Conservation (phyloP, 2,797 vertebrate genomes). For the Crocodylus rhombifer region DNA sequence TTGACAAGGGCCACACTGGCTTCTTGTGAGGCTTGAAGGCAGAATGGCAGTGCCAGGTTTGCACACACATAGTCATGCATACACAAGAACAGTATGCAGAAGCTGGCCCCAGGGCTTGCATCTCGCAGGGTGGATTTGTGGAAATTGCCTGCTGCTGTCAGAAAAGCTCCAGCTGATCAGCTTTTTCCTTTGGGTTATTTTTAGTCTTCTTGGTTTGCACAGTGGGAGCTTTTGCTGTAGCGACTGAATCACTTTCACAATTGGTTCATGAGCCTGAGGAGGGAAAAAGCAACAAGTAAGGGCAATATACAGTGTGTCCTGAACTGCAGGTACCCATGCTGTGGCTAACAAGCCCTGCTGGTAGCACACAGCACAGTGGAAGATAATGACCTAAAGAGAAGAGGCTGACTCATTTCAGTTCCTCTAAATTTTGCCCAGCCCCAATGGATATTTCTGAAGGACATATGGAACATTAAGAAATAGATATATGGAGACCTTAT, state of each 20-base stretch:
- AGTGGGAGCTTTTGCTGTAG: not conserved
- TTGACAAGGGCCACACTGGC: not conserved
- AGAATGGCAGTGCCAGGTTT: not conserved
- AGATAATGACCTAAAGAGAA: fast-evolving
- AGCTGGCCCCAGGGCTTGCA: not conserved
- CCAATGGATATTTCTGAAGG: not conserved
- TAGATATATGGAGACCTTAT: fast-evolving
- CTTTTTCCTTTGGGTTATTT: not conserved
- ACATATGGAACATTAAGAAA: not conserved
- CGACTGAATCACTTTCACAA: not conserved
- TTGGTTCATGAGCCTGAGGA: fast-evolving
- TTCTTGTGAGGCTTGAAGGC: not conserved
- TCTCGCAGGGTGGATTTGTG: not conserved
- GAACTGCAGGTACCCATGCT: fast-evolving
- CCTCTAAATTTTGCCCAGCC: not conserved
- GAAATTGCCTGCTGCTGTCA: not conserved
- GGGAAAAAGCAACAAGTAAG: not conserved
- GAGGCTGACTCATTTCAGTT: not conserved
- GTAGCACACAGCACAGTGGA: fast-evolving
- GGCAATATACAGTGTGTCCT: not conserved
- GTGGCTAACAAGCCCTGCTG: not conserved
- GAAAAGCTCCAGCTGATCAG: not conserved
- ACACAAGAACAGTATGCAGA: not conserved
- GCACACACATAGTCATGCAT: too few species aligned
- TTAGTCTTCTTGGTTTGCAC: fast-evolving